phyloP scores from a whole-genome alignment of 2,888 invertebrate species.

The Phoenoteleia sp. region DNA sequence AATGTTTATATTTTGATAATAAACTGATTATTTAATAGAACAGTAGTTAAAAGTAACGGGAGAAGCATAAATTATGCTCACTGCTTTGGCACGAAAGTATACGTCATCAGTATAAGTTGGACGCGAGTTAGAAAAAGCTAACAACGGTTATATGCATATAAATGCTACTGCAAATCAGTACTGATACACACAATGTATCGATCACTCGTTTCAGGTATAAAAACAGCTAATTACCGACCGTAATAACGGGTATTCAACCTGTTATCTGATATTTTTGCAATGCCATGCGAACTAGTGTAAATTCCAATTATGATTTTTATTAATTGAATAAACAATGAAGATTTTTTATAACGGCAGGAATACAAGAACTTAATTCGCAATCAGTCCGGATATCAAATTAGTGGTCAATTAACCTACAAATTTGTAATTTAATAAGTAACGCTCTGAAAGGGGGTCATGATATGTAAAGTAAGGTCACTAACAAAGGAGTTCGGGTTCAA shows the following conservation, averaged over 20 bases:
- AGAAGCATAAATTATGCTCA: too few species aligned
- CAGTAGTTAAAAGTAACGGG: too few species aligned
- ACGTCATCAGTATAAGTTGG: conserved; percentile 7
- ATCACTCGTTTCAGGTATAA: conserved; percentile 35
- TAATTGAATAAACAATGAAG: conserved; percentile 34
- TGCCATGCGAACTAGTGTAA: conserved; percentile 23
- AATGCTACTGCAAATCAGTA: conserved; percentile 16
- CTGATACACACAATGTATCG: conserved; percentile 48
- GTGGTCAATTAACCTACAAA: too few species aligned
- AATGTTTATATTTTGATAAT: too few species aligned
- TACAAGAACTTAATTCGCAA: too few species aligned
- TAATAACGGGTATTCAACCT: conserved; percentile 67
- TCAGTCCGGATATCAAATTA: too few species aligned
- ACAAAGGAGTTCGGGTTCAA: too few species aligned
- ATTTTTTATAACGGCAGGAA: background rate
- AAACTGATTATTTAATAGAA: too few species aligned
- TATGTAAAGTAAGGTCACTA: too few species aligned
- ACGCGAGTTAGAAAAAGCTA: conserved; percentile 21
- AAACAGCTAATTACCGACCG: conserved; percentile 56
- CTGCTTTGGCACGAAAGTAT: too few species aligned
- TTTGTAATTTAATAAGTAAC: too few species aligned
- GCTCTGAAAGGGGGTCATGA: too few species aligned
- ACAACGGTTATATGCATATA: conserved; percentile 46
- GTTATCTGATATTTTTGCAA: conserved; percentile 45
- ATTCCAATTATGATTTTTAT: conserved; percentile 48